A percentile compares a stretch with the other conserved stretches of the same genome.
Evolutionary conservation across 1,140 invertebrate species (phyloP).

Genomic region (Trypoxylus dichotomus): DNA sequence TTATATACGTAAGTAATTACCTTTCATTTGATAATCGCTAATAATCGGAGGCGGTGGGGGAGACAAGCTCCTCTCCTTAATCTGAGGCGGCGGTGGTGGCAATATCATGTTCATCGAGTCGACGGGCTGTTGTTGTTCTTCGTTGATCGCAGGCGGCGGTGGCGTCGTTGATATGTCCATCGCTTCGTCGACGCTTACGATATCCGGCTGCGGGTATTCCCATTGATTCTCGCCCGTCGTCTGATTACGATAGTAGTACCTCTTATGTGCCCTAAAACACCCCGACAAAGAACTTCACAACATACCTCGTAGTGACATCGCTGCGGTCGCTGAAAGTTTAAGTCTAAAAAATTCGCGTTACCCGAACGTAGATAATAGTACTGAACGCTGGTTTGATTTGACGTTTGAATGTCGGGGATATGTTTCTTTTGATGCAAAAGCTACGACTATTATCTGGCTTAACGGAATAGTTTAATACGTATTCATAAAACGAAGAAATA

Average conservation of each 20-base stretch:
- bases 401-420: no score
- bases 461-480: not conserved
- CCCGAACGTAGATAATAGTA: slow-evolving; percentile 3
- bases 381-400: no score
- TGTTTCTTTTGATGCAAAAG: not conserved
- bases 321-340: not conserved
- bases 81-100: slow-evolving; percentile 46
- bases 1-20: not conserved
- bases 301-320: not conserved
- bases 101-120: slow-evolving; percentile 43
- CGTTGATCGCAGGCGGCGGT: slow-evolving; percentile 51
- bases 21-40: slow-evolving; percentile 18
- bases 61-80: slow-evolving; percentile 41
- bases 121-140: not conserved
- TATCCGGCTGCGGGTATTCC: slow-evolving; percentile 65
- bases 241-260: slow-evolving; percentile 70
- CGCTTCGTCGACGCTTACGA: slow-evolving; percentile 60
- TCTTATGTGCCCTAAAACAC: slow-evolving; percentile 67
- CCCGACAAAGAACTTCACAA: slow-evolving; percentile 32
- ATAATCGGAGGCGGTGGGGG: slow-evolving; percentile 51
- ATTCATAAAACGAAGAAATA: no score
- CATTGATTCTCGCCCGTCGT: slow-evolving; percentile 63
- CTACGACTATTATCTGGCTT: not conserved
- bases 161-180: slow-evolving; percentile 67
- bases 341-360: not conserved